These are phyloP conservation scores for Leptopilina myrica DNA, from an alignment of 2,888 invertebrate species.

Conservation along the genomic window DNA sequence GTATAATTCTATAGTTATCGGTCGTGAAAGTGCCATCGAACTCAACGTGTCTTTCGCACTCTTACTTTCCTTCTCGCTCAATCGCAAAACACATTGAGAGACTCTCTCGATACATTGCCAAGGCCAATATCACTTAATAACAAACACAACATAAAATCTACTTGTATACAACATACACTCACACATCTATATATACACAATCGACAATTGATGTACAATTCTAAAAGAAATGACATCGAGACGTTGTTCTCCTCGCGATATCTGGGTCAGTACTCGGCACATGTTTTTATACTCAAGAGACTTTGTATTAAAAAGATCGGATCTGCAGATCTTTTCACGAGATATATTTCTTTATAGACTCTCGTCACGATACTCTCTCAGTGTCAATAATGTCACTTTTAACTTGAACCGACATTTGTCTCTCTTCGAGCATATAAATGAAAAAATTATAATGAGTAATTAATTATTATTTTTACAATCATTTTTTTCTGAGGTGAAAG, in stretches of 20 bases:
- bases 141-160: conserved; percentile 14
- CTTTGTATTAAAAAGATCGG: conserved; percentile 1
- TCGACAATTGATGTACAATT: conserved; percentile 30
- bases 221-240: conserved; percentile 15
- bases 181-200: conserved; percentile 49
- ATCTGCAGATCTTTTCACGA: conserved; percentile 1
- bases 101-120: conserved; percentile 68
- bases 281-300: neutral
- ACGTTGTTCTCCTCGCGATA: conserved; percentile 38
- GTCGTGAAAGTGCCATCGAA: conserved; percentile 73
- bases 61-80: conserved; percentile 59
- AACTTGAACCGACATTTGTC: neutral
- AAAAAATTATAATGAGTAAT: neutral
- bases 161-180: neutral
- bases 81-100: conserved; percentile 54
- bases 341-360: neutral
- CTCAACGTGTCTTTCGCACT: conserved; percentile 57
- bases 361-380: conserved; percentile 4
- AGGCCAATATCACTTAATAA: conserved; percentile 63
- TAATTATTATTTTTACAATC: no score
- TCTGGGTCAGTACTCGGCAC: neutral
- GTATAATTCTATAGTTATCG: conserved; percentile 63
- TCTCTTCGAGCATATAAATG: neutral
- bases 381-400: neutral
- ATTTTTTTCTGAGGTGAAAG: no score